Conservation (phyloP, 2,888 invertebrate species). For the Heliothis peltigera region DNA sequence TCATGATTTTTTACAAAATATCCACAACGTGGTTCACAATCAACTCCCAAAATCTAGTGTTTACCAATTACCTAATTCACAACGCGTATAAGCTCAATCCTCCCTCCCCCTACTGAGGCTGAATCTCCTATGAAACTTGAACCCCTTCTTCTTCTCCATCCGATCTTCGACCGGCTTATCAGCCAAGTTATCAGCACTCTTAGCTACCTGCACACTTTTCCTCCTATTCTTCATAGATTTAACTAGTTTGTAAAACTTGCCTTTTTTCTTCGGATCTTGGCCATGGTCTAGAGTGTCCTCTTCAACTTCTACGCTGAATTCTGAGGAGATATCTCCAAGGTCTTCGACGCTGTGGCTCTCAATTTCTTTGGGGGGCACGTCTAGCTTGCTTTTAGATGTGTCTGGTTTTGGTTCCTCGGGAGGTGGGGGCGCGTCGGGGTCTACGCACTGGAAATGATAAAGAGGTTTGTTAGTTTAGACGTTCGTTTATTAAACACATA, state of each 20-base stretch:
- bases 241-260: constrained; percentile 85
- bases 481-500: no score
- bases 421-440: constrained; percentile 82
- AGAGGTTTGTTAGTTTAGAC: background rate
- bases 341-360: constrained; percentile 86
- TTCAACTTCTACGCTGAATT: constrained; percentile 87
- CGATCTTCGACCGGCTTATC: constrained; percentile 80
- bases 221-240: constrained; percentile 87
- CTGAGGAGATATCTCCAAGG: constrained; percentile 86
- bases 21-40: constrained; percentile 36
- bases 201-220: constrained; percentile 87
- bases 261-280: constrained; percentile 82
- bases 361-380: constrained; percentile 76
- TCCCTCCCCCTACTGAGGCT: constrained; percentile 84
- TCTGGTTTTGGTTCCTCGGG: constrained; percentile 80
- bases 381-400: constrained; percentile 80
- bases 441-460: constrained; percentile 77
- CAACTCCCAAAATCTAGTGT: constrained; percentile 7
- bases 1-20: constrained; percentile 6
- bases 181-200: constrained; percentile 83
- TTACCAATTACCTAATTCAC: constrained; percentile 55
- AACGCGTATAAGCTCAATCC: constrained; percentile 76
- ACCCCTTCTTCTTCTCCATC: constrained; percentile 82
- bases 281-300: constrained; percentile 76
- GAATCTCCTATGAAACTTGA: constrained; percentile 86